phyloP scores from a whole-genome alignment of 2,797 vertebrate genomes.

The Chiroxiphia lanceolata region DNA sequence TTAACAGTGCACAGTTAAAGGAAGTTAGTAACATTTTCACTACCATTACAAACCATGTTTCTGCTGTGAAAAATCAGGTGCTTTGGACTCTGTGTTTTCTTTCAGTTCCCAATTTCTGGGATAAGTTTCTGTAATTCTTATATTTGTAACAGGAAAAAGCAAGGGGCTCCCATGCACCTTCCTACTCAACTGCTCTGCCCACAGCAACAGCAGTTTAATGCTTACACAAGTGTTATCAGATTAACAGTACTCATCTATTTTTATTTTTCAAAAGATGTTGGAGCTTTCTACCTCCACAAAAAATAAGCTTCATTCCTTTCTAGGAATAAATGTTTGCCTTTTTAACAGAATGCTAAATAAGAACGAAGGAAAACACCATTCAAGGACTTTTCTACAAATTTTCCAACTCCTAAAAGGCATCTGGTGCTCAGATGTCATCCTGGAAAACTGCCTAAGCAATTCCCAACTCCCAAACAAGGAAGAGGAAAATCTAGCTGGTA shows the following conservation, averaged over 20 bases:
- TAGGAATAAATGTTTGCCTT: neutral
- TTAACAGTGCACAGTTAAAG: neutral
- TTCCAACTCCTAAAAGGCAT: conserved; percentile 26
- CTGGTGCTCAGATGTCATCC: conserved; percentile 37
- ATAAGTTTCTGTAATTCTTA: neutral
- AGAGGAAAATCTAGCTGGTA: conserved; percentile 45
- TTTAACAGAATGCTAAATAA: neutral
- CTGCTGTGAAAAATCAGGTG: neutral
- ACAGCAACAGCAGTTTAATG: neutral
- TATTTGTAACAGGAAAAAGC: neutral
- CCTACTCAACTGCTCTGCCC: neutral
- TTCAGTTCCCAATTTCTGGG: neutral
- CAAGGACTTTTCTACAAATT: neutral
- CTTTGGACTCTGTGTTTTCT: neutral
- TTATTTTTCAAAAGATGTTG: neutral
- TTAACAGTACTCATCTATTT: neutral
- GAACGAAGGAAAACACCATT: neutral
- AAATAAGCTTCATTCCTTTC: neutral
- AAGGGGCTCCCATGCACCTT: neutral
- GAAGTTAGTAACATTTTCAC: neutral
- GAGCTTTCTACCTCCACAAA: neutral
- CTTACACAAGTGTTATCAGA: neutral
- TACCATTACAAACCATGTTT: neutral
- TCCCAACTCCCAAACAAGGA: conserved; percentile 29
- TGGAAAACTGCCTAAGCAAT: conserved; percentile 58